A percentile compares a stretch with the other conserved stretches of the same genome.
These are phyloP conservation scores for Noctuana brunneofusca DNA, from an alignment of 2,888 invertebrate species.

Conservation along the genomic window DNA sequence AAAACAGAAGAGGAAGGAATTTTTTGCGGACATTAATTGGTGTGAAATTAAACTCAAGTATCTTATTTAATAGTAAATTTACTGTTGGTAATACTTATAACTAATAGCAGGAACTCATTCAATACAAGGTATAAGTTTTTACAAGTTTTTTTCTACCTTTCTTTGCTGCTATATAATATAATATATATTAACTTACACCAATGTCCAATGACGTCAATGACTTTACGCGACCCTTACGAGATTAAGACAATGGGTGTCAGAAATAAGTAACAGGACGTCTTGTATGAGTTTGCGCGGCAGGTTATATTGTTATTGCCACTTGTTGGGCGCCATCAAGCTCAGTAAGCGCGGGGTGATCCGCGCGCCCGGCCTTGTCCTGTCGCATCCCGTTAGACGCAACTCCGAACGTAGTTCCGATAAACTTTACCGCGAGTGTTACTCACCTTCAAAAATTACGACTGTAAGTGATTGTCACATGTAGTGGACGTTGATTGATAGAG, in stretches of 20 bases:
- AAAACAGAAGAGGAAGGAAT: no score
- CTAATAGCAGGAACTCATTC: no score
- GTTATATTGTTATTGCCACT: constrained; percentile 76
- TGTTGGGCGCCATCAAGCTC: constrained; percentile 80
- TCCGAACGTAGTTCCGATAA: constrained; percentile 56
- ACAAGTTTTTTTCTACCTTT: no score
- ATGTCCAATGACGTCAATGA: no score
- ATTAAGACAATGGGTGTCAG: constrained; percentile 40
- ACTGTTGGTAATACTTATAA: no score
- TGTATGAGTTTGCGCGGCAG: constrained; percentile 77
- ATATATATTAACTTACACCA: no score
- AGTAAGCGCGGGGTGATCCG: constrained; percentile 73
- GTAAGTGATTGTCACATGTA: constrained; percentile 17
- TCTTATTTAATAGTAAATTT: no score
- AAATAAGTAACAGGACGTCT: constrained; percentile 44
- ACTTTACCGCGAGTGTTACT: constrained; percentile 51
- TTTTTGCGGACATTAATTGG: no score
- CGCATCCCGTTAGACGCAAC: constrained; percentile 40
- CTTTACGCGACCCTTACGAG: neutral
- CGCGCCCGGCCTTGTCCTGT: constrained; percentile 60
- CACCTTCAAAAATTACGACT: neutral
- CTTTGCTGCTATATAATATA: no score
- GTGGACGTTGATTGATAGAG: constrained; percentile 19
- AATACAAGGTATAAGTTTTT: no score
- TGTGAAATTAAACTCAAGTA: no score